Conservation (phyloP, 2,797 vertebrate species). For the Acropternis orthonyx region DNA sequence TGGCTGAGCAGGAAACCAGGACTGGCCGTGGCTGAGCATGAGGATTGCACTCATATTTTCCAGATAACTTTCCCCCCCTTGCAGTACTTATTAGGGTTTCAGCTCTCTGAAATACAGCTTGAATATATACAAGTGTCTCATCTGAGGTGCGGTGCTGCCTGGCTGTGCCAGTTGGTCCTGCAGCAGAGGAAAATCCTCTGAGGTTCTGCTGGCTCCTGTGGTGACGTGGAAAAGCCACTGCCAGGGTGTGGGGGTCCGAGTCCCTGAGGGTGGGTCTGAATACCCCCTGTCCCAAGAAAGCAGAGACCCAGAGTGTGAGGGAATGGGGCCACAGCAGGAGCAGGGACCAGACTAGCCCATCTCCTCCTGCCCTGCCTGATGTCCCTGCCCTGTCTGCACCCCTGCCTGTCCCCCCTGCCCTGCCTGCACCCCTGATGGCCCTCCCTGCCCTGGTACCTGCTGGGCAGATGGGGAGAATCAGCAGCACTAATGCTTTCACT, state of each 20-base stretch:
- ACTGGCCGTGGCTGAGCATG: neutral
- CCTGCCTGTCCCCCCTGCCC: neutral
- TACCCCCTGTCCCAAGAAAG: neutral
- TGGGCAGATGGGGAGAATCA: neutral
- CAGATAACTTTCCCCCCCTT: neutral
- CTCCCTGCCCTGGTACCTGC: neutral
- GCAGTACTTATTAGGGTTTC: neutral
- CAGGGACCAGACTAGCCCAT: neutral
- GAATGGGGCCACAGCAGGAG: accelerated
- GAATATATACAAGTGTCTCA: neutral
- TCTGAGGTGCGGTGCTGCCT: neutral
- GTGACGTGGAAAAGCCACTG: neutral
- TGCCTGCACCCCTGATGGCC: neutral
- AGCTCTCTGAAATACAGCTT: neutral
- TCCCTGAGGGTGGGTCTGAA: neutral
- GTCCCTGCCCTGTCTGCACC: neutral
- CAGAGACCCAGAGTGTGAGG: accelerated
- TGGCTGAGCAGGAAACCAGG: neutral
- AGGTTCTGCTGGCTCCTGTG: accelerated
- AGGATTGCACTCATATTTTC: neutral
- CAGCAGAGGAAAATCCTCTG: neutral
- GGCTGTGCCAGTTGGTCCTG: neutral
- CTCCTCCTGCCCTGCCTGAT: neutral
- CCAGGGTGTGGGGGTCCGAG: accelerated
- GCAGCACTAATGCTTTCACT: neutral